Conservation (phyloP, 2,113 vertebrate genomes). For the Microtus pennsylvanicus region DNA sequence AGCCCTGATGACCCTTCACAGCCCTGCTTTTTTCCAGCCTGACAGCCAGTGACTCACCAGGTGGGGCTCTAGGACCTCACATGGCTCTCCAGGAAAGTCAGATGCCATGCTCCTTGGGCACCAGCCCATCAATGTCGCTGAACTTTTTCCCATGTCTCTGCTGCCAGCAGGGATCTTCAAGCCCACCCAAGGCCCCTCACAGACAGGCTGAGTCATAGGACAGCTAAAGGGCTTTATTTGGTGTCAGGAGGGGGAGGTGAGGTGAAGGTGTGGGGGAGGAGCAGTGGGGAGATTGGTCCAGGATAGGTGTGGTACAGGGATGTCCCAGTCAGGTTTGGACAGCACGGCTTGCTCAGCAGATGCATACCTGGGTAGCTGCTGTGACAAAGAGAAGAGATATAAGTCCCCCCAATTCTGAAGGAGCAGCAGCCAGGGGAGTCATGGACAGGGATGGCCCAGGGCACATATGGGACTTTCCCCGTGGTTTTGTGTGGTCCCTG, state of each 20-base stretch:
- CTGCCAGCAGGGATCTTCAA: neutral
- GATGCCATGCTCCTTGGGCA: neutral
- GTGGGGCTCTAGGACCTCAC: neutral
- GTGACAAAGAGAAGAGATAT: neutral
- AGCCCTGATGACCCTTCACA: neutral
- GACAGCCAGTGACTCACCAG: neutral
- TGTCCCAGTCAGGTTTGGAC: neutral
- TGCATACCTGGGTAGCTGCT: neutral
- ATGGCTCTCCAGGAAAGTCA: neutral
- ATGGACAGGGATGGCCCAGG: neutral
- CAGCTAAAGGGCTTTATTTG: too few relatives aligned
- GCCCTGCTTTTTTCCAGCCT: neutral
- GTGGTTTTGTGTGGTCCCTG: too few relatives aligned
- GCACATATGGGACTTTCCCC: neutral
- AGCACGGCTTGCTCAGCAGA: neutral
- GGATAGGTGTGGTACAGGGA: too few relatives aligned
- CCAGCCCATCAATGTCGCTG: neutral
- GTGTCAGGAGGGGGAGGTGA: too few relatives aligned
- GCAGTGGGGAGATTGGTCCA: too few relatives aligned
- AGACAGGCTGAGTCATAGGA: too few relatives aligned
- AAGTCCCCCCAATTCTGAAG: neutral
- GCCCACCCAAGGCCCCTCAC: neutral
- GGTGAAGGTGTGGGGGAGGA: too few relatives aligned
- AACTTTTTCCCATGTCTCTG: neutral
- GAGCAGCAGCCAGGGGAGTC: neutral